phyloP scores from a whole-genome alignment of 92 coral and sea anemone genomes.

The Isaurus tuberculatus region DNA sequence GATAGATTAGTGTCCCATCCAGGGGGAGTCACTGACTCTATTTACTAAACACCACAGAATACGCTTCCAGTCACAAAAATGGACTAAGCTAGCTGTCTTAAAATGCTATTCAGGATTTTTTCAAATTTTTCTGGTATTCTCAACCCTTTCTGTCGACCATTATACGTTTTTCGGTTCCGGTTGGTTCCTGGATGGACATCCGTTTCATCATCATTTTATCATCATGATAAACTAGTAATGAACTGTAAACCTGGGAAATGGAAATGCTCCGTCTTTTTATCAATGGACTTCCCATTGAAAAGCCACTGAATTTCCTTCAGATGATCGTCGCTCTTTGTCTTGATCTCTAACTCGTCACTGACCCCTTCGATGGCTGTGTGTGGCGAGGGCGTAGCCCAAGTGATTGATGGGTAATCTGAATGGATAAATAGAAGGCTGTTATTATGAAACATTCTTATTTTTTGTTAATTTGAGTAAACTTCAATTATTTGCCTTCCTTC shows the following conservation, averaged over 20 bases:
- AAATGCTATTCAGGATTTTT: no score
- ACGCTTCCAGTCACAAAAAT: no score
- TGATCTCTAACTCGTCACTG: slow-evolving; percentile 77
- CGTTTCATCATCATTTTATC: background rate
- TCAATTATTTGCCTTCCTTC: background rate
- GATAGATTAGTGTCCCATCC: no score
- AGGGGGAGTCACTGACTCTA: no score
- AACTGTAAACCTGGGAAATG: slow-evolving; percentile 80
- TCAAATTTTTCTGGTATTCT: no score
- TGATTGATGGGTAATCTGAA: slow-evolving; percentile 78
- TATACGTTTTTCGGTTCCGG: no score
- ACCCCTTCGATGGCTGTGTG: slow-evolving; percentile 86
- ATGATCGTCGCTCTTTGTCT: slow-evolving; percentile 66
- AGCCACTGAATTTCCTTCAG: slow-evolving; percentile 77
- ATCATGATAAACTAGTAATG: background rate
- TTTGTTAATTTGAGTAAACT: background rate
- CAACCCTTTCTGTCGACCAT: no score
- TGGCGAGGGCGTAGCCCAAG: slow-evolving; percentile 90
- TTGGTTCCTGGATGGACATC: no score
- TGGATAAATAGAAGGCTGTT: background rate
- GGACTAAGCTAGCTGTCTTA: no score
- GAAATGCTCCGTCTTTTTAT: slow-evolving; percentile 67
- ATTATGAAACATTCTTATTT: background rate
- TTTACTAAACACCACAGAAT: no score
- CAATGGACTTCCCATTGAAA: slow-evolving; percentile 76